Evolutionary conservation across 2,113 vertebrate genomes (phyloP).

Genomic region (Cynocephalus volans): DNA sequence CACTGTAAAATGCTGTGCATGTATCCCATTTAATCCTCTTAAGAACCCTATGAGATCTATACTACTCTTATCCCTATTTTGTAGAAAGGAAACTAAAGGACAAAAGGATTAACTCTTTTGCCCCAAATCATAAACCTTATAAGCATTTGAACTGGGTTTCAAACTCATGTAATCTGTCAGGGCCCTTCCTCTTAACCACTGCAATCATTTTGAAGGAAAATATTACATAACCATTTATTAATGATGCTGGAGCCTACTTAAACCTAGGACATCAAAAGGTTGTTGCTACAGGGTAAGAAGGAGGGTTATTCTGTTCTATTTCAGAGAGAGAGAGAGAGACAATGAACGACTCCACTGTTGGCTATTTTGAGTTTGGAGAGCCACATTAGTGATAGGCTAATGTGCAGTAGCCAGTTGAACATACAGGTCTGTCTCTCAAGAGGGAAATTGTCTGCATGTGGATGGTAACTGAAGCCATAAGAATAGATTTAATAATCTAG

Average conservation of each 20-base stretch:
- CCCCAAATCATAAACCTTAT: not conserved
- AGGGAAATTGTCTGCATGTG: not conserved
- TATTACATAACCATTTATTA: conserved; percentile 11
- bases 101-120: not conserved
- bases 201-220: conserved; percentile 29
- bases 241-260: not conserved
- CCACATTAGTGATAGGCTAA: not conserved
- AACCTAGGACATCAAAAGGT: not conserved
- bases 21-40: not conserved
- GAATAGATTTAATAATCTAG: conserved; percentile 13
- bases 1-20: not conserved
- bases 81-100: not conserved
- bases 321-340: not conserved
- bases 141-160: not conserved
- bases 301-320: conserved; percentile 5
- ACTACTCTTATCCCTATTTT: not conserved
- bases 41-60: not conserved
- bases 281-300: not conserved
- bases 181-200: not conserved
- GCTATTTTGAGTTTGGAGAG: not conserved
- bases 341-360: not conserved
- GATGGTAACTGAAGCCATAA: not conserved
- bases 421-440: not conserved
- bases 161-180: not conserved
- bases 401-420: not conserved